Base-by-base conservation (phyloP, 2,888 invertebrate species). In the Gymnocheta viridis region DNA sequence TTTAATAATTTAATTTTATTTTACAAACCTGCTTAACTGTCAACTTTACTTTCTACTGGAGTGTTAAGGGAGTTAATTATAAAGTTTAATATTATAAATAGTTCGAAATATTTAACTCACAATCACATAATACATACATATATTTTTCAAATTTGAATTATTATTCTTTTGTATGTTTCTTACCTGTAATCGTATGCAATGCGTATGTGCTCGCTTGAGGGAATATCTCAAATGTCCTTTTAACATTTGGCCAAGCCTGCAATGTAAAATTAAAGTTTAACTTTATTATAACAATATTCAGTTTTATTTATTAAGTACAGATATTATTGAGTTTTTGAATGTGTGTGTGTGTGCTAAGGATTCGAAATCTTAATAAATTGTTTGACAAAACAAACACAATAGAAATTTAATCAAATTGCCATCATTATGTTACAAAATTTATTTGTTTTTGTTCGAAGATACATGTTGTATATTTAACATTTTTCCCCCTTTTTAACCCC, bases 221-320 rank as follows among this genome's bases (percentile, higher is more conserved):
- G 62, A 88, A 89, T 24, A 91, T 85, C 85, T 91, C 91, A 85
- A 91, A 92, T 47, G 91, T 88, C 78, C 89, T 91, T 88, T 90
- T 91, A 66, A 91, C 88, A 77, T 89, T 88, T 82, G 92, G 89
- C 91, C 92, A 92, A 85, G 92, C 91, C 91, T 92, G 88, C 76
- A 84, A 56, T 9, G 60, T 67, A 56, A 17, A 72, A 73, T 69
- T 47, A 12, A 6, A 41, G 0, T 64, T 27, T 24, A 10, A 49
- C n/a, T 32, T 49, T 49, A 49, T n/a, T 47, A 2, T 19, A 56
- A 58, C 9, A 27, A 54, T 4, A 67, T 66, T 66, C 2, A 32
- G 22, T 44, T 44, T 44, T 12, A n/a, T n/a, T n/a, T n/a, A 5
- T 5, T 41, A n/a, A 41, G 6, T 32, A 32, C 32, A 32, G 10